A percentile compares a stretch with the other conserved stretches of the same genome.
These are phyloP conservation scores for Leptopilina myrica DNA, from an alignment of 2,888 invertebrate species.

Conservation along the genomic window DNA sequence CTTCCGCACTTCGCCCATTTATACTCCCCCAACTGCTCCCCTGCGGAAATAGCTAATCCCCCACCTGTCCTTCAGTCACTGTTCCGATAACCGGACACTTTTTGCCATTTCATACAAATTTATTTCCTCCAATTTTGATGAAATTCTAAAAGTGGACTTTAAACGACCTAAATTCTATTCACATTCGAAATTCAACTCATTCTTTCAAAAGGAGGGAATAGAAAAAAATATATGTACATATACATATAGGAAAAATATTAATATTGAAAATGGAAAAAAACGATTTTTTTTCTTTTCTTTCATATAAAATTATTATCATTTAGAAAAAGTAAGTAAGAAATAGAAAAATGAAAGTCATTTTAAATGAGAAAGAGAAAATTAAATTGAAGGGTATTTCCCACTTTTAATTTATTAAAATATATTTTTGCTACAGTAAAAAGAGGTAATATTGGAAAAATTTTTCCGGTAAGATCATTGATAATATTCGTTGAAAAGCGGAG, in stretches of 20 bases:
- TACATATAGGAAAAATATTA: too few relatives aligned
- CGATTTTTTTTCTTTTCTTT: too few relatives aligned
- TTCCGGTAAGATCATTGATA: background rate
- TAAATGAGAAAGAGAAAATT: too few relatives aligned
- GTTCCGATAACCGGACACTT: constrained; percentile 34
- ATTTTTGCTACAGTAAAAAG: too few relatives aligned
- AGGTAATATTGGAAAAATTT: too few relatives aligned
- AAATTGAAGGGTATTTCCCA: too few relatives aligned
- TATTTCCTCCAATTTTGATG: constrained; percentile 78
- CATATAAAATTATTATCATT: too few relatives aligned
- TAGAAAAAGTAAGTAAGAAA: too few relatives aligned
- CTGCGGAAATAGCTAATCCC: background rate
- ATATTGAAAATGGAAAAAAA: too few relatives aligned
- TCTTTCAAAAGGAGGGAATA: background rate
- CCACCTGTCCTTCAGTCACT: constrained; percentile 27
- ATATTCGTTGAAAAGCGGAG: constrained; percentile 1
- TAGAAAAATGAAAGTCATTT: too few relatives aligned
- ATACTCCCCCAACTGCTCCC: constrained; percentile 22
- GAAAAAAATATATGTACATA: background rate
- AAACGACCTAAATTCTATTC: background rate
- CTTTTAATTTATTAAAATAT: too few relatives aligned
- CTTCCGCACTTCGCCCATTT: constrained; percentile 42
- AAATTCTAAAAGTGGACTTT: constrained; percentile 66
- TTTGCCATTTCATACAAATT: constrained; percentile 40
- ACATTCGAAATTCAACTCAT: background rate